Evolutionary conservation across 1,140 invertebrate genomes (phyloP).

Genomic region (Latrodectus geometricus): DNA sequence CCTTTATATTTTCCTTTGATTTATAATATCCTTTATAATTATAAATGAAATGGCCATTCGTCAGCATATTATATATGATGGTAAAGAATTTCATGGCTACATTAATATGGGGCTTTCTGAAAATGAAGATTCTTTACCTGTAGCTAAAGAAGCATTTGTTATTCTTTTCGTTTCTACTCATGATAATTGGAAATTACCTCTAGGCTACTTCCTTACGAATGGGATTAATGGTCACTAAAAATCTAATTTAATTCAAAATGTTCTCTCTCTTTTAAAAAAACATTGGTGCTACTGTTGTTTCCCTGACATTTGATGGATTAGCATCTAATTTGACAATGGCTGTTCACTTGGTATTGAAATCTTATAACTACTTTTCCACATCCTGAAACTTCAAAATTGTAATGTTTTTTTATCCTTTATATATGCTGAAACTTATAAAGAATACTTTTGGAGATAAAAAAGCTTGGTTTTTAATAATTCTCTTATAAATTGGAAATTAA

Average conservation of each 20-base stretch:
- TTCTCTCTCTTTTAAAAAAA: background rate
- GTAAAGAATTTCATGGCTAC: conserved; percentile 47
- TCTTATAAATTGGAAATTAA: background rate
- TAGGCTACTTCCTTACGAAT: conserved; percentile 67
- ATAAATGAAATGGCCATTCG: conserved; percentile 58
- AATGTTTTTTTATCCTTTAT: conserved; percentile 60
- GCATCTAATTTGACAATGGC: background rate
- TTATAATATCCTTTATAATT: conserved; percentile 48
- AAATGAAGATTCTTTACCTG: conserved; percentile 63
- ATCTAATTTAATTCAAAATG: conserved; percentile 64
- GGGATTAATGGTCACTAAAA: conserved; percentile 62
- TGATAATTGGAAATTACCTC: conserved; percentile 66
- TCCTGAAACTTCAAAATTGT: conserved; percentile 23
- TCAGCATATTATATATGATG: conserved; percentile 57
- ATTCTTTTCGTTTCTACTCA: conserved; percentile 63
- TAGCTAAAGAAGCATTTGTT: conserved; percentile 67
- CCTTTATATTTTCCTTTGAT: no score
- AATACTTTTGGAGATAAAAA: conserved; percentile 64
- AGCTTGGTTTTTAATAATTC: conserved; percentile 55
- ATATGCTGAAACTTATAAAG: conserved; percentile 65
- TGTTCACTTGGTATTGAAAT: background rate
- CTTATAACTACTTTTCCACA: background rate
- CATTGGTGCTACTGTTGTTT: background rate
- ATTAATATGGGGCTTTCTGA: conserved; percentile 37
- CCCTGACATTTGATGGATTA: background rate